These are phyloP conservation scores for Brachycybe producta DNA, from an alignment of 2,888 invertebrate genomes.

Conservation along the genomic window DNA sequence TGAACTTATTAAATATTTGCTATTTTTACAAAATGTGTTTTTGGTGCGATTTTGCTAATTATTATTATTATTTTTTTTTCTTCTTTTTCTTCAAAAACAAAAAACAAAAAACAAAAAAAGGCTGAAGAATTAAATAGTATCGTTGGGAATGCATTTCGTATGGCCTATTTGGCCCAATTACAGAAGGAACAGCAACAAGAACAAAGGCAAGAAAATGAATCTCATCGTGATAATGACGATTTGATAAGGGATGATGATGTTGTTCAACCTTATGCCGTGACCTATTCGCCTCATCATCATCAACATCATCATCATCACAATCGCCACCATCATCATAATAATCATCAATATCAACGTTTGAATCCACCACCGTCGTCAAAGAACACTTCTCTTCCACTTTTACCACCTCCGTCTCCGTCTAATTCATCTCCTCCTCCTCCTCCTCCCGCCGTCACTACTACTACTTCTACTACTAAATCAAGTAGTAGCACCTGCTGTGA, in stretches of 20 bases:
- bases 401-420: too few species aligned
- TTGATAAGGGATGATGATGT: not conserved
- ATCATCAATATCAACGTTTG: too few species aligned
- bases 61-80: not conserved
- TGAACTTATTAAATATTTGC: not conserved
- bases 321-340: conserved; percentile 15
- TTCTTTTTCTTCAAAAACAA: not conserved
- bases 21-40: not conserved
- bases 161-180: conserved; percentile 76
- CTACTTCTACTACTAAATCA: too few species aligned
- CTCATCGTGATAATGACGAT: too few species aligned
- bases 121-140: conserved; percentile 75
- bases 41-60: not conserved
- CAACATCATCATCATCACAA: conserved; percentile 11
- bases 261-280: conserved; percentile 12
- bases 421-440: conserved; percentile 21
- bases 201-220: conserved; percentile 22
- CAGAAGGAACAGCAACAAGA: conserved; percentile 44
- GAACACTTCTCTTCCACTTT: too few species aligned
- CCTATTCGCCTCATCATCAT: conserved; percentile 14
- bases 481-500: too few species aligned
- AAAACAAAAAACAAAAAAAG: conserved; percentile 38
- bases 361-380: too few species aligned
- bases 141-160: conserved; percentile 81
- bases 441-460: not conserved